Base-by-base conservation (phyloP, 2,888 invertebrate genomes). In the Ichneumoninae sp. region DNA sequence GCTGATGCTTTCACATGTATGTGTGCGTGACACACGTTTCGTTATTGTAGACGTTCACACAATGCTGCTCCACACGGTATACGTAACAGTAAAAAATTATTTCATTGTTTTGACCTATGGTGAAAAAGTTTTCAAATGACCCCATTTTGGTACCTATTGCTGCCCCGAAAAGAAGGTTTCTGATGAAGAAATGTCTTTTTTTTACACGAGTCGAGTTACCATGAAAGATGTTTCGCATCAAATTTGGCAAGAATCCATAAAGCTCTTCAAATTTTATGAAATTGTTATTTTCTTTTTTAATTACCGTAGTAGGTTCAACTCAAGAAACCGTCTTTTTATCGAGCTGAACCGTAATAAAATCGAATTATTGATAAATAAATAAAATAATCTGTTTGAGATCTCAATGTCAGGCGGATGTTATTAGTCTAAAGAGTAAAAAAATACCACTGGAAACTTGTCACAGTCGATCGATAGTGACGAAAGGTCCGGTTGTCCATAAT, bases 1-100 rank as follows among this genome's bases (percentile, higher is more conserved):
- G 65, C 77, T 50, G 52, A 84, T 76, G 82, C 62, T 62, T 82
- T 74, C 78, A 66, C 50, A 79, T 78, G 66, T 74, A 40, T 77
- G 65, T 54, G 65, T 82, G 82, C 79, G 33, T 68, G 47, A 62
- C 30, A 62, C 16, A 33, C 62, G 62, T n/a, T 33, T 62, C 62
- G 30, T 33, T 33, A 62, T 62, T 62, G 62, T 62, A 62, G 30
- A 16, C 16, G 16, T 33, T 13, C 30, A 62, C 62, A 33, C 26
- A 33, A n/a, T 16, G 16, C 7, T 62, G 16, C 6, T 62, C 16
- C 16, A 62, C 30, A 60, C 22, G 22, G n/a, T 33, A 16, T n/a
- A 62, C n/a, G 62, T 30, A 16, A 62, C 30, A 1, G 33, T 62
- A 16, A 30, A 33, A 62, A 33, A 33, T n/a, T 13, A 62, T 62